Evolutionary conservation across 2,113 vertebrate species (phyloP).

Genomic region (Cepphus grylle): DNA sequence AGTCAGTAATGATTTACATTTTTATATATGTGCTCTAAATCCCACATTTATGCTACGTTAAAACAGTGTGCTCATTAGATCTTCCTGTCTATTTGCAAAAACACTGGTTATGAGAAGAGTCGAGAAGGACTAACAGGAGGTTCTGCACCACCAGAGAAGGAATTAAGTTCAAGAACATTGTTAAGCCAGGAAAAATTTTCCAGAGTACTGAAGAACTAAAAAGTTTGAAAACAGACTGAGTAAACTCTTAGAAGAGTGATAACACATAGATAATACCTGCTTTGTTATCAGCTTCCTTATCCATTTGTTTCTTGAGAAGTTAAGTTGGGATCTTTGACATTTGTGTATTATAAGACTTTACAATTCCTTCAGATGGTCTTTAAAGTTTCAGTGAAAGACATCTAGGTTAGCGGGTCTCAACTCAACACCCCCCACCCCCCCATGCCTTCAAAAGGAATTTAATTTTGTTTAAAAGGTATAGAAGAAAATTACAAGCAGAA

Average conservation of each 20-base stretch:
- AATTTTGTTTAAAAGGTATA: not conserved
- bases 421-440: fast-evolving
- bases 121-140: not conserved
- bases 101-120: not conserved
- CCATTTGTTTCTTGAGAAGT: not conserved
- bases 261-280: not conserved
- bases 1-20: not conserved
- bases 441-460: fast-evolving
- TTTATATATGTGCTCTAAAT: not conserved
- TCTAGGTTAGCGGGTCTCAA: fast-evolving
- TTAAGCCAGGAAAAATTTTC: not conserved
- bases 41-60: not conserved
- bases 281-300: not conserved
- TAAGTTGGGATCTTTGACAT: not conserved
- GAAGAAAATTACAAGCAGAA: not conserved
- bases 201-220: not conserved
- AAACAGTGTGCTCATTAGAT: not conserved
- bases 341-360: not conserved
- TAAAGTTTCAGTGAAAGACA: not conserved
- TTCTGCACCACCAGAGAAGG: not conserved
- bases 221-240: not conserved
- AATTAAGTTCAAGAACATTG: not conserved
- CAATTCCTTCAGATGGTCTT: not conserved
- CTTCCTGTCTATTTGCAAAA: not conserved
- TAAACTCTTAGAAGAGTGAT: not conserved